These are phyloP conservation scores for Atopsyche davidsoni DNA, from an alignment of 1,140 invertebrate genomes.

Conservation along the genomic window DNA sequence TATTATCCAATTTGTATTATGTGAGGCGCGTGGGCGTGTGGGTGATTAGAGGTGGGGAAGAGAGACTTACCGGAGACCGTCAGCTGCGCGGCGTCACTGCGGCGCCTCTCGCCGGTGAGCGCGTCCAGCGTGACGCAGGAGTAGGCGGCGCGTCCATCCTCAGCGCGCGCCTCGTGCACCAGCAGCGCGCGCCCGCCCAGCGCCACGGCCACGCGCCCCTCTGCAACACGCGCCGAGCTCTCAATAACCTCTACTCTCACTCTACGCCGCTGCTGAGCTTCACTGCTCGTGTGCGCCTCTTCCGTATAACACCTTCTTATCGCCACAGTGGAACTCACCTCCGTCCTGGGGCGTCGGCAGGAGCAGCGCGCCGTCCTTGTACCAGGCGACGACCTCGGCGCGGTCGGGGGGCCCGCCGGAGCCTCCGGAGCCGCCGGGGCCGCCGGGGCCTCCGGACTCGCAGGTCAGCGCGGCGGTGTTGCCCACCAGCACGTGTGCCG, in stretches of 20 bases:
- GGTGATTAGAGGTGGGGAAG: background rate
- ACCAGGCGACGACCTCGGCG: conserved; percentile 62
- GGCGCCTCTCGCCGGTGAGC: conserved; percentile 52
- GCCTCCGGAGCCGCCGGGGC: conserved; percentile 58
- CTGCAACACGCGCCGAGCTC: conserved; percentile 36
- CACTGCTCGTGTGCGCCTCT: too few species aligned
- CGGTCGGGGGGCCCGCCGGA: conserved; percentile 60
- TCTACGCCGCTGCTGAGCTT: too few species aligned
- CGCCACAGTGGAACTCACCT: conserved; percentile 34
- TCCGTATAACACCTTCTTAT: too few species aligned
- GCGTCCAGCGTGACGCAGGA: conserved; percentile 54
- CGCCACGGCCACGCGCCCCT: conserved; percentile 50
- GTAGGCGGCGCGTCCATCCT: conserved; percentile 50
- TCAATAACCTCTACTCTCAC: too few species aligned
- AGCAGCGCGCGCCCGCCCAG: conserved; percentile 52
- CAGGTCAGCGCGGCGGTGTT: conserved; percentile 63
- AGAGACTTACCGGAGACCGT: conserved; percentile 52
- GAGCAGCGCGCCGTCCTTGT: conserved; percentile 49
- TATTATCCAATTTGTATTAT: too few species aligned
- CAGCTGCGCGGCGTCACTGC: conserved; percentile 51
- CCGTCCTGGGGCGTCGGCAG: conserved; percentile 48
- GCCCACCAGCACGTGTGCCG: conserved; percentile 57
- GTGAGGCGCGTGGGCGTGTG: too few species aligned
- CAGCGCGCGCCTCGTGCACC: conserved; percentile 50
- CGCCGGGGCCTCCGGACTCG: conserved; percentile 55